Base-by-base conservation (phyloP, 2,888 invertebrate genomes). In the Scaptomyza polygonia region DNA sequence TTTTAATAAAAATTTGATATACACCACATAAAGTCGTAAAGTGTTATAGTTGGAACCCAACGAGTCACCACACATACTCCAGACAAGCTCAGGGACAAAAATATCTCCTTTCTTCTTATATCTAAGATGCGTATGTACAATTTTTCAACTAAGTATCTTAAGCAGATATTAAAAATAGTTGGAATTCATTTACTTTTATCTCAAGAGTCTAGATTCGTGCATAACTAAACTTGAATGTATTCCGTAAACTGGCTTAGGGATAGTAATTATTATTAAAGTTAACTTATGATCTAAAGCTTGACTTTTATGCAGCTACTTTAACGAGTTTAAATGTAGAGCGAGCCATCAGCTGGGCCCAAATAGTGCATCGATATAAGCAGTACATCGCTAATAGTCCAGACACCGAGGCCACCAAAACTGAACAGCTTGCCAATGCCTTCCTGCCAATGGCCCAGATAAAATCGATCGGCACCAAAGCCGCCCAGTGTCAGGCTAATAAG, bases 401-500 rank as follows among this genome's bases (percentile, higher is more conserved):
- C 97, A 48, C 99, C 99, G 6, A 99, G 93, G 5, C 99, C 99
- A 49, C 99, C 99, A 92, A 99, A 99, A 92, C 98, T 99, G 89
- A 99, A 99, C 25, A 99, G 93, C 92, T 99, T 99, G 9, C 99
- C 99, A 74, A 99, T 98, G 6, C 98, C 99, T 92, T 98, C 99
- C 92, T 98, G 98, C 99, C 99, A 99, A 84, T 99, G 97, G 0
- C 99, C 99, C 32, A 99, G 93, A 89, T 99, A 99, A 92, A 99
- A 99, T 71, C 96, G 93, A 90, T 99, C 99, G n/a, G 97, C 98
- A 29, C 99, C 99, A 92, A 99, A 98, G 11, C 99, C 98, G 32
- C 99, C 99, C n/a, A 99, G 92, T 0, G 98, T 97, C 44, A 99
- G 93, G 72, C 99, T 98, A 5, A 99, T 93, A 52, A 97, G 93